Conservation (phyloP, 2,113 vertebrate genomes). For the Antennarius striatus region DNA sequence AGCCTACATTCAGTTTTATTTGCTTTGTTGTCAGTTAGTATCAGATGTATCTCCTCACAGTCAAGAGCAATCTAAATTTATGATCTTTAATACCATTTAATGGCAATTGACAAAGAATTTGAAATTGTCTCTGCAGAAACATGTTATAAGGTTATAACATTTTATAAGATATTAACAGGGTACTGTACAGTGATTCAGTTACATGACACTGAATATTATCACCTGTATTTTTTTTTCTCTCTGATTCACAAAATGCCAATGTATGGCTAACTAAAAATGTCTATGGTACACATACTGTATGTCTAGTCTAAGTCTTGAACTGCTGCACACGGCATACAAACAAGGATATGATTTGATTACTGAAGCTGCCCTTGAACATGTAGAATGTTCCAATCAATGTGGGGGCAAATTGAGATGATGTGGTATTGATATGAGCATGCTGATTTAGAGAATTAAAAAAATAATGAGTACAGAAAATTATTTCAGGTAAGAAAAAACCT, state of each 20-base stretch:
- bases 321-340: too few relatives aligned
- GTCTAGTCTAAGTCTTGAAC: too few relatives aligned
- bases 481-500: too few relatives aligned
- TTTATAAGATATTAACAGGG: neutral
- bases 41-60: slow-evolving; percentile 24
- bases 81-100: slow-evolving; percentile 31
- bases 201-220: neutral
- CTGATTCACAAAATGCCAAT: too few relatives aligned
- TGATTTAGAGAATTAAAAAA: slow-evolving; percentile 7
- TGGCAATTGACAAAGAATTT: neutral
- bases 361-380: slow-evolving; percentile 50
- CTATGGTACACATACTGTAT: too few relatives aligned
- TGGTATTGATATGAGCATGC: slow-evolving; percentile 69
- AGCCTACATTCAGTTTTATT: slow-evolving; percentile 32
- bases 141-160: neutral
- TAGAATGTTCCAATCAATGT: slow-evolving; percentile 67
- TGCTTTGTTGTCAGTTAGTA: slow-evolving; percentile 42
- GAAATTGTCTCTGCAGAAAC: slow-evolving; percentile 15
- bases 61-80: slow-evolving; percentile 28
- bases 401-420: slow-evolving; percentile 71
- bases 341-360: neutral
- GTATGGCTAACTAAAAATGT: too few relatives aligned
- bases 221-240: too few relatives aligned
- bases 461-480: too few relatives aligned
- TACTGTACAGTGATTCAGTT: neutral